Base-by-base conservation (phyloP, 1,140 invertebrate species). In the Ooceraea biroi region DNA sequence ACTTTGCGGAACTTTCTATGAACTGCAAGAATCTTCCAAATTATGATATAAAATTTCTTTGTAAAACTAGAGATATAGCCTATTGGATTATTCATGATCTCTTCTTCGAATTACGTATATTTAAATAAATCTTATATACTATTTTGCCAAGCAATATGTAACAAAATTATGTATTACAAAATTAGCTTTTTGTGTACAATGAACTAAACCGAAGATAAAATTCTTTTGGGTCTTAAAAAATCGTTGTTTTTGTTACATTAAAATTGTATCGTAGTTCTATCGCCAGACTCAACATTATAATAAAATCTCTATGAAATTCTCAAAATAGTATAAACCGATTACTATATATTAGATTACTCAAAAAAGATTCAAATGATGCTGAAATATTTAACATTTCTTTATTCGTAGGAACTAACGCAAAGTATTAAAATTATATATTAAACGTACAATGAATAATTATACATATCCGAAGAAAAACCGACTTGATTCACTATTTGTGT, bases 1-100 rank as follows among this genome's bases (percentile, higher is more conserved):
- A 46, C 50, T 69, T 71, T 17, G 11, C 50, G 22, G 19, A 69
- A 80, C 68, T 80, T 71, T 66, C 7, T 22, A 1, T 7, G n/a
- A 78, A 69, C 25, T 57, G 44, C 14, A 17, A 3, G 4, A 41
- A 10, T 22, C 68, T 66, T n/a, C n/a, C 10, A 19, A 11, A 41
- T 69, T 44, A 55, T 8, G n/a, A 41, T 5, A 48, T 17, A 69
- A 58, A 57, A 69, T 57, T 69, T 57, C 7, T 7, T 57, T 14
- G 4, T 57, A 30, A 80, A 66, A 11, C 22, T 19, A 46, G n/a
- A 36, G 36, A 36, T 2, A 50, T 65, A 22, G n/a, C 44, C 30
- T 14, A 44, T 55, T 36, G n/a, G 30, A 41, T 68, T 12, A 41
- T 5, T 66, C 10, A 25, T 25, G 48, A 76, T 27, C 19, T 52